Evolutionary conservation across 2,797 vertebrate genomes (phyloP), one percentile per base, ranked within the genome.

Genomic region (Zenarchopterus dispar): DNA sequence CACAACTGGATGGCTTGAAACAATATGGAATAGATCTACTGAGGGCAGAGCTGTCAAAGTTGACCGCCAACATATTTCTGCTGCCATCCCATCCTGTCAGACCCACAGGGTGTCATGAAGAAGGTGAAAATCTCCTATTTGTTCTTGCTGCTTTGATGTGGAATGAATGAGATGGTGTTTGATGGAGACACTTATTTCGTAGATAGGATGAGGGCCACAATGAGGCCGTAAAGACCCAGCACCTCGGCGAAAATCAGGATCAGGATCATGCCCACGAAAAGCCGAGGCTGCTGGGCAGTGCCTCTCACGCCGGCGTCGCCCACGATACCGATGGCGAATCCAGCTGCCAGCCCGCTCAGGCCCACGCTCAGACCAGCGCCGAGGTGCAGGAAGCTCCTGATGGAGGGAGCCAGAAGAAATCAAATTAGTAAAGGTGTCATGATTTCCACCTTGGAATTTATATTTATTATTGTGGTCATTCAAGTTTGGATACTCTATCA

Each of bases 251-350:
- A 99, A 92, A 99, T 99, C 87, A 99, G 92, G 70, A 99, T 99
- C 62, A 99, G 94, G 92, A 99, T 99, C 98, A 99, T 99, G 82
- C 97, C 98, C 82, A 99, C 98, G 5, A 99, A 99, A 75, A 99
- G 93, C 86, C 97, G 91, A 59, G 98, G 98, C 94, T 99, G 98
- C 92, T 99, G 98, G 44, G 98, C 98, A 0, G 97, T 99, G 68
- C 98, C 98, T 72, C 97, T 93, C 39, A 99, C 98, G 0, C 98
- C 97, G 0, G 98, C 97, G 4, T 99, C 98, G 0, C 98, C 98
- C 80, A 99, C 97, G 0, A 99, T 99, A 84, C 98, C 98, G 0
- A 99, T 99, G 86, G 98, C 98, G 9, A 99, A 99, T 67, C 97
- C 97, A 0, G 98, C 97, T 0, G 98, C 97, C 91, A 99, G 94